These are phyloP conservation scores for Lycia hirtaria DNA, from an alignment of 2,888 invertebrate species.

Conservation along the genomic window DNA sequence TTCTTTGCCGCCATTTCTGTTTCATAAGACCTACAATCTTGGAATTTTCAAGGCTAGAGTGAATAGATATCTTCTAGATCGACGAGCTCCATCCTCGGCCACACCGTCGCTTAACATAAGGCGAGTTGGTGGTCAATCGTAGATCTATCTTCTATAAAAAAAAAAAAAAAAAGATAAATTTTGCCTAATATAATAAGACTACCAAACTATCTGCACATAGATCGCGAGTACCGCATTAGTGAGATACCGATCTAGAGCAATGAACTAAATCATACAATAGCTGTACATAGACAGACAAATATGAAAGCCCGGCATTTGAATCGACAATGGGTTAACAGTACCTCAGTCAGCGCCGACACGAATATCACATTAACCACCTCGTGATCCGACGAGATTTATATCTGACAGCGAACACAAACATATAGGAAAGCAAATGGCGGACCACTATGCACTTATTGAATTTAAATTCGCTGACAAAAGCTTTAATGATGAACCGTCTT, in stretches of 20 bases:
- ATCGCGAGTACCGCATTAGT: constrained; percentile 38
- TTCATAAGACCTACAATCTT: too few species aligned
- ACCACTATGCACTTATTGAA: constrained; percentile 18
- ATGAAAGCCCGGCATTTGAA: constrained; percentile 72
- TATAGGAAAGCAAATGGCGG: constrained; percentile 35
- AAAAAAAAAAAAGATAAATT: background rate
- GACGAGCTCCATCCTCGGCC: too few species aligned
- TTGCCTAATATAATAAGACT: constrained; percentile 1
- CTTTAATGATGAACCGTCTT: background rate
- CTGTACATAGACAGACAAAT: constrained; percentile 67
- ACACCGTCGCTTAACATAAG: too few species aligned
- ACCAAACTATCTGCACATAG: constrained; percentile 21
- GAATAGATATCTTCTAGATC: too few species aligned
- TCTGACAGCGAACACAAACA: constrained; percentile 66
- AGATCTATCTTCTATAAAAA: too few species aligned
- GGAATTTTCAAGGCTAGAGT: too few species aligned
- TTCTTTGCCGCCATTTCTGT: too few species aligned
- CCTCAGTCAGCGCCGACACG: constrained; percentile 78
- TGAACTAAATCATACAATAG: constrained; percentile 66
- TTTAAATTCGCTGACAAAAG: constrained; percentile 7
- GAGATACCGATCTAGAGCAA: constrained; percentile 54
- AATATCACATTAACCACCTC: constrained; percentile 83
- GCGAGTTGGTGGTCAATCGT: too few species aligned
- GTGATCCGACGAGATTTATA: constrained; percentile 82
- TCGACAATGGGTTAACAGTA: constrained; percentile 82